These are phyloP conservation scores for Drosophila equinoxialis DNA, from an alignment of 1,140 invertebrate genomes.

Conservation along the genomic window DNA sequence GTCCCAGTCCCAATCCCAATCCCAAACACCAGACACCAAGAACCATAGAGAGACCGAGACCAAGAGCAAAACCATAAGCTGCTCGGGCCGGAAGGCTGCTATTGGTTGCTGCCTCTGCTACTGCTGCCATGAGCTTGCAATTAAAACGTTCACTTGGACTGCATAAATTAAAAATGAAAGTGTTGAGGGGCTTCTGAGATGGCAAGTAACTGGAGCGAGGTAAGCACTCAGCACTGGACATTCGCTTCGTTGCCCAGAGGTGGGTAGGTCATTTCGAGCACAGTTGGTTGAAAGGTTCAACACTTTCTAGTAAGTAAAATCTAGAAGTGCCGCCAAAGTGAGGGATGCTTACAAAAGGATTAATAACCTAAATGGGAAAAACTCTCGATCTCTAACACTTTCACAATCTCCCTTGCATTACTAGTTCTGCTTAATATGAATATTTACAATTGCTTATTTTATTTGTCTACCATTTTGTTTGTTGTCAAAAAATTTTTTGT, in stretches of 20 bases:
- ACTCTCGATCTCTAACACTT: too few species aligned
- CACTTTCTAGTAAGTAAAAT: too few species aligned
- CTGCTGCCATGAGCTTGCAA: slow-evolving; percentile 46
- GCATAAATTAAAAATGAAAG: slow-evolving; percentile 46
- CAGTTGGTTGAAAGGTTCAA: too few species aligned
- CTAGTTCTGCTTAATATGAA: too few species aligned
- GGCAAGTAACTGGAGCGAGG: slow-evolving; percentile 17
- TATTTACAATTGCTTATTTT: neutral
- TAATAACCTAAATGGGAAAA: too few species aligned
- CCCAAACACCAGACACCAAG: too few species aligned
- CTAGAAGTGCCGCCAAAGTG: too few species aligned
- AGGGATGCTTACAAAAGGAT: too few species aligned
- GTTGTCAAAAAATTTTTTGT: neutral
- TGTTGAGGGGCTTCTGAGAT: neutral
- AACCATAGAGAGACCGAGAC: neutral
- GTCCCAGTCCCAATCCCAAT: neutral
- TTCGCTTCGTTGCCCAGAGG: neutral
- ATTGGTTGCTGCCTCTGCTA: slow-evolving; percentile 24
- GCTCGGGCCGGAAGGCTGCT: slow-evolving; percentile 35
- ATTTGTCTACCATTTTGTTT: neutral
- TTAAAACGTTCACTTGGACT: slow-evolving; percentile 61
- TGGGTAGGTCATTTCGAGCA: neutral
- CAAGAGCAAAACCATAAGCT: slow-evolving; percentile 39
- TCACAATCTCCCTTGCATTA: too few species aligned
- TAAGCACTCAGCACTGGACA: slow-evolving; percentile 25